Evolutionary conservation across 2,113 vertebrate genomes (phyloP).

Genomic region (Progne subis): DNA sequence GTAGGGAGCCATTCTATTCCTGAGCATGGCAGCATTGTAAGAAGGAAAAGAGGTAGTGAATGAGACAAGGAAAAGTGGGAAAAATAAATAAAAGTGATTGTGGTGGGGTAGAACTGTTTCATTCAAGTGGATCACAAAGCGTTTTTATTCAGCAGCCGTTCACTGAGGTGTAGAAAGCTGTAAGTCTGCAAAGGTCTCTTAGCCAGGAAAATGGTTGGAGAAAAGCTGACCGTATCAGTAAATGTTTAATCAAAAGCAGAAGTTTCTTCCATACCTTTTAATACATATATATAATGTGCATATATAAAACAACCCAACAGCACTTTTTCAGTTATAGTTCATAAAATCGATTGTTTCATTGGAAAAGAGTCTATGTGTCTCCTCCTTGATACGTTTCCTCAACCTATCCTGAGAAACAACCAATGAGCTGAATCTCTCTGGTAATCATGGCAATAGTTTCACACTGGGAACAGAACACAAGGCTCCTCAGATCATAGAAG

Average conservation of each 20-base stretch:
- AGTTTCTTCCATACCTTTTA: conserved; percentile 33
- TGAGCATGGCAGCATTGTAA: conserved; percentile 24
- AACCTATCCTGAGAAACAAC: conserved; percentile 5
- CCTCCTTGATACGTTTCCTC: neutral
- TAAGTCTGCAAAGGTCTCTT: conserved; percentile 27
- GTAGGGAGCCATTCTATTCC: neutral
- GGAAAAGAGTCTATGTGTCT: neutral
- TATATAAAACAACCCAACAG: conserved; percentile 36
- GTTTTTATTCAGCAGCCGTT: conserved; percentile 63
- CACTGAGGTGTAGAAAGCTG: conserved; percentile 53
- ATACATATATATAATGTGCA: conserved; percentile 8
- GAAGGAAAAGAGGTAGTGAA: conserved; percentile 25
- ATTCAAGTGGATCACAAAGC: neutral
- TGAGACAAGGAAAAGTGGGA: neutral
- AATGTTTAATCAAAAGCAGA: conserved; percentile 47
- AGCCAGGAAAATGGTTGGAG: neutral
- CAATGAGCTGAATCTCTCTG: neutral
- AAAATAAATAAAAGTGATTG: conserved; percentile 34
- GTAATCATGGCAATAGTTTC: neutral
- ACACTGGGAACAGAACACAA: neutral
- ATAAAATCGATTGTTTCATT: conserved; percentile 38
- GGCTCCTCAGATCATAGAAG: neutral
- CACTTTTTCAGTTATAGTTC: neutral
- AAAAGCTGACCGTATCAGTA: conserved; percentile 23
- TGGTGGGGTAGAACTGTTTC: neutral